Evolutionary conservation across 2,113 vertebrate genomes (phyloP), one percentile per base, ranked within the genome.

Genomic region (Leptobrachium ailaonicum): DNA sequence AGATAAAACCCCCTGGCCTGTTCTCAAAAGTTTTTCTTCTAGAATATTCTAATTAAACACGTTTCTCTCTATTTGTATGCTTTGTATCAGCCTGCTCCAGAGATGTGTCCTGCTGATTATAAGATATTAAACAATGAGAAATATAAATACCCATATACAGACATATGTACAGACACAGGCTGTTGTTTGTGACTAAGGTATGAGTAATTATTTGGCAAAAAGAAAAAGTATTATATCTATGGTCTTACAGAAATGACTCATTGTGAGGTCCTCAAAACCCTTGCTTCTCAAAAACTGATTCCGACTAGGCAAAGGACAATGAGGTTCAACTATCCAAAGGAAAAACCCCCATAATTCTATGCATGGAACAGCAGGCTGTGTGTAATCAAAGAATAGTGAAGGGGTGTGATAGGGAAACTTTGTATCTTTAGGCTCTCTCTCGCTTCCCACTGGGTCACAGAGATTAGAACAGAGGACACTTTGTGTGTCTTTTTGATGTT

Each of bases 401-500:
- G 41, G 69, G 76, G 58, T 5, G 69, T 72, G 77, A 73, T 72
- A 42, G 62, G 78, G 47, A 73, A 73, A 80, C 14, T 68, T 80
- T 67, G 71, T 80, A 60, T 73, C 63, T 74, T 80, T 74, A 67
- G 41, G 41, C 62, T 45, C 64, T 58, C 53, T 68, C 62, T 68
- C 62, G 42, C 44, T 80, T 71, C 66, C 20, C 53, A 74, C 64
- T 80, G 41, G 63, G 78, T 67, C 68, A 67, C 73, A 45, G 41
- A 74, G 14, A 58, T 41, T 11, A 73, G 71, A 80, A 73, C 78
- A 80, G 71, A 73, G 71, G 71, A 13, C 53, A 60, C 78, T 80
- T 80, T 80, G 71, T 80, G 50, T 60, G 12, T 11, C 58, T 14
- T 20, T 32, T 20, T 47, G 63, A 43, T 67, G 71, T 70, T 68